A percentile compares a stretch with the other conserved stretches of the same genome.
Evolutionary conservation across 1,140 invertebrate species (phyloP).

Genomic region (Eulimnadia texana): DNA sequence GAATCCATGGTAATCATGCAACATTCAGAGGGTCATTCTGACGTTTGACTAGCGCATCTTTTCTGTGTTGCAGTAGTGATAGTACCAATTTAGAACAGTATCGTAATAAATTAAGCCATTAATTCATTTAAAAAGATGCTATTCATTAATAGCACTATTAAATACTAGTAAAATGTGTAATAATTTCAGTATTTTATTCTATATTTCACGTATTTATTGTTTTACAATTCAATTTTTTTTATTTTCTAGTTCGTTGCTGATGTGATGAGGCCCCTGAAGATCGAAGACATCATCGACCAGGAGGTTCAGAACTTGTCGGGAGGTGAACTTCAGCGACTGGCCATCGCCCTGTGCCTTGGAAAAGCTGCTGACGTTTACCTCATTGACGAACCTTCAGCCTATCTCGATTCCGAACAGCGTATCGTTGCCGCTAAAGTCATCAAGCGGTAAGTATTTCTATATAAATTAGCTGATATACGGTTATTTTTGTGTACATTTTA

Average conservation of each 20-base stretch:
- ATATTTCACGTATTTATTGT: constrained; percentile 2
- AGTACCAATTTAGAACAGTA: no score
- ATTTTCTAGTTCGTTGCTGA: constrained; percentile 80
- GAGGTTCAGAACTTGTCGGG: constrained; percentile 98
- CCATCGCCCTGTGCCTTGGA: constrained; percentile 86
- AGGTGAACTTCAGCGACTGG: constrained; percentile 96
- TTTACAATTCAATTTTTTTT: constrained; percentile 1
- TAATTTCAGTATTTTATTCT: neutral
- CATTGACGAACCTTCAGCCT: constrained; percentile 98
- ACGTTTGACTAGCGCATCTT: no score
- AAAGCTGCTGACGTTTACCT: constrained; percentile 98
- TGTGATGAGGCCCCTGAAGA: constrained; percentile 95
- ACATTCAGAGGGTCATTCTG: no score
- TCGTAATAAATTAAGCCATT: no score
- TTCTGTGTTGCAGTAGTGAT: no score
- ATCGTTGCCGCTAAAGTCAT: constrained; percentile 98
- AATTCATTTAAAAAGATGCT: no score
- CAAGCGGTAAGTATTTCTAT: constrained; percentile 53
- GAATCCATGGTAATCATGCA: no score
- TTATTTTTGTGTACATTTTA: constrained; percentile 3
- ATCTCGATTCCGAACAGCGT: constrained; percentile 99
- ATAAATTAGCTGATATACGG: no score
- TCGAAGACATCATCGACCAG: constrained; percentile 96
- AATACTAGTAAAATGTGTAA: no score
- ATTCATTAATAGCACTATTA: no score